Evolutionary conservation across 2,888 invertebrate genomes (phyloP).

Genomic region (Plebejus anna): DNA sequence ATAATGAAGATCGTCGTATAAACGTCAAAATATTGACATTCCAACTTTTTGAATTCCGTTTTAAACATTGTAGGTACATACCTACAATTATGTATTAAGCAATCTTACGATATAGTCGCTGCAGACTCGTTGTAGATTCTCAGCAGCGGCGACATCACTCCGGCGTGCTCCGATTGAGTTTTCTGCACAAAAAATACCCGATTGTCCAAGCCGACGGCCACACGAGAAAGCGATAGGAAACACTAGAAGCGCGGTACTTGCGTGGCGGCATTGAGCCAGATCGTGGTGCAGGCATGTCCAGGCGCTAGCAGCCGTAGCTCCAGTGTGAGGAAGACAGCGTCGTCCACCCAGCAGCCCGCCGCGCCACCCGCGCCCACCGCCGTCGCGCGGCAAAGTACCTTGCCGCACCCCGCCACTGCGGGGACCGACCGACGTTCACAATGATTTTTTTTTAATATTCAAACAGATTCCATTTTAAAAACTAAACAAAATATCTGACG

Average conservation of each 20-base stretch:
- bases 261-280: constrained; percentile 59
- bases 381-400: constrained; percentile 48
- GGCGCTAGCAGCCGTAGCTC: constrained; percentile 51
- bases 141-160: constrained; percentile 55
- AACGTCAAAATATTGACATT: too few relatives aligned
- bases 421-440: background rate
- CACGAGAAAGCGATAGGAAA: background rate
- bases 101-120: constrained; percentile 55
- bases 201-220: background rate
- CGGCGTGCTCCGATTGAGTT: constrained; percentile 57
- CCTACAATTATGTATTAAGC: too few relatives aligned
- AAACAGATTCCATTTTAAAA: too few relatives aligned
- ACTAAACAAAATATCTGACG: too few relatives aligned
- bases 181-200: constrained; percentile 45
- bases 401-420: constrained; percentile 43
- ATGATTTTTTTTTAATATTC: too few relatives aligned
- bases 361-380: constrained; percentile 47
- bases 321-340: constrained; percentile 52
- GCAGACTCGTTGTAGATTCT: constrained; percentile 59
- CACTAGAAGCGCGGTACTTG: constrained; percentile 46
- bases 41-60: too few relatives aligned
- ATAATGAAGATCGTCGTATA: too few relatives aligned
- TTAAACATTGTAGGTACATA: too few relatives aligned
- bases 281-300: constrained; percentile 50
- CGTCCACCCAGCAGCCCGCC: constrained; percentile 44